Evolutionary conservation across 2,113 vertebrate species (phyloP), one percentile per base, ranked within the genome.

Genomic region (Rhea americana): DNA sequence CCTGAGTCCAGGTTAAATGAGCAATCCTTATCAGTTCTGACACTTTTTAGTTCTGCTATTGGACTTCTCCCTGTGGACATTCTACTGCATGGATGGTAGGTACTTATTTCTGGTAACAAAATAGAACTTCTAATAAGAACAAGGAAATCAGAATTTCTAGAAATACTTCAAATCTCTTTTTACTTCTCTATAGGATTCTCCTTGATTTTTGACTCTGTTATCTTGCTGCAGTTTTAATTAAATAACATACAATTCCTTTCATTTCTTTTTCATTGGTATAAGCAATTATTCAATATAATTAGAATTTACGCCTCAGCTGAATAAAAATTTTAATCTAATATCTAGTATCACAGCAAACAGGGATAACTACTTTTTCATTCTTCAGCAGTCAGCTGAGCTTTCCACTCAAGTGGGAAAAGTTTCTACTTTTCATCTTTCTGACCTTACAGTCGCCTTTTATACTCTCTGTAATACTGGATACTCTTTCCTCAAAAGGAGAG

Each of bases 231-330:
- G 51, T 84, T 88, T 66, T 37, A 73, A 84, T 47, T 10, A 94
- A 82, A 37, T 55, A 75, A 47, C 11, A 63, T 7, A 35, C 1
- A 48, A 56, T 80, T 80, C 24, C 18, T 73, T 35, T 45, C 1
- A 45, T 66, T 72, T 78, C 2, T 79, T 82, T 91, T 89, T 28
- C 50, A 70, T 18, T 66, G 32, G 20, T 50, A 26, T 66, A 73
- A 76, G n/a, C 18, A 84, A 56, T 75, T 84, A 19, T 84, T 93
- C 55, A 51, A 37, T 75, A 51, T 35, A 84, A 76, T 78, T 66
- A 86, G 26, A 90, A 94, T 87, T 91, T 95, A 91, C 55, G 19
- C 9, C 93, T 90, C 63, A 66, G 20, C 11, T 87, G 71, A 94
- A 79, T 89, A 73, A 90, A 86, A 43, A 1, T 1, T 93, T 90